Conservation (phyloP, 2,113 vertebrate genomes). For the Xiphophorus maculatus region DNA sequence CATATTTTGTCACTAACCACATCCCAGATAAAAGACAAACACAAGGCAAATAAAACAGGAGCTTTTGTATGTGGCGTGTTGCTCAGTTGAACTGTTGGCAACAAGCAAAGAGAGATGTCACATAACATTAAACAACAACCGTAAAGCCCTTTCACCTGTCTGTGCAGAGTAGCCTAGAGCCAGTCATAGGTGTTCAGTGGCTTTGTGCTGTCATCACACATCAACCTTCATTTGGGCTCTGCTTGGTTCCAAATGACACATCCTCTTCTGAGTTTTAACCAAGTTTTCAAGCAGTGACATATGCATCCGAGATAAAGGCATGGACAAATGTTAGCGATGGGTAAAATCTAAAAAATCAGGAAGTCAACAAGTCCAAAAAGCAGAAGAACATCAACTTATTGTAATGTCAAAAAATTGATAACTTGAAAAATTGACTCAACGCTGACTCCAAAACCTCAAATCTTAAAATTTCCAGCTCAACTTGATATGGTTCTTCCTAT, state of each 20-base stretch:
- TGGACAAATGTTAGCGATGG: no score
- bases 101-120: constrained; percentile 39
- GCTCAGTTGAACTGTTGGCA: constrained; percentile 35
- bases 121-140: constrained; percentile 31
- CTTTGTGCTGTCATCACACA: constrained; percentile 71
- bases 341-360: no score
- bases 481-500: not conserved
- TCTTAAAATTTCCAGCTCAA: no score
- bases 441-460: not conserved
- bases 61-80: constrained; percentile 10
- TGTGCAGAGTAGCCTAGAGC: constrained; percentile 38
- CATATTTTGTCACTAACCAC: constrained; percentile 37
- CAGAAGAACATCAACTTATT: not conserved
- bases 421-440: not conserved
- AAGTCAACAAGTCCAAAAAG: not conserved
- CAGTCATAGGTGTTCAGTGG: constrained; percentile 63
- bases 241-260: constrained; percentile 49
- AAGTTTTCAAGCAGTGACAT: constrained; percentile 60
- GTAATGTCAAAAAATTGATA: not conserved
- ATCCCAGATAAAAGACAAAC: constrained; percentile 18
- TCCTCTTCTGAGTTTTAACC: constrained; percentile 59
- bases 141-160: constrained; percentile 53
- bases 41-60: constrained; percentile 14
- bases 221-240: constrained; percentile 62
- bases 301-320: constrained; percentile 36